These are phyloP conservation scores for Galerucella nymphaeae DNA, from an alignment of 2,888 invertebrate genomes.

Conservation along the genomic window DNA sequence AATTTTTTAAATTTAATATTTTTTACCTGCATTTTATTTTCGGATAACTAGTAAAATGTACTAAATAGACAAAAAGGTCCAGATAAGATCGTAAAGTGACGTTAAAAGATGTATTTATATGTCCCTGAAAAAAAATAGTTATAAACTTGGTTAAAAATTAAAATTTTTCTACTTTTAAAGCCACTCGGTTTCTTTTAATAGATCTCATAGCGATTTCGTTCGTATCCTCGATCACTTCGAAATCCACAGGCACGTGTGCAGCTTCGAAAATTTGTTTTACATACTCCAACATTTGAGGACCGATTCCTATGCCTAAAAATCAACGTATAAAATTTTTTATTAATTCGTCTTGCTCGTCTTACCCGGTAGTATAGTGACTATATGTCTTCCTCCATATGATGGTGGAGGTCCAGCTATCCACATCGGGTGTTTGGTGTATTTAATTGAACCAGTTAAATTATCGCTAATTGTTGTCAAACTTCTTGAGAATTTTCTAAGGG, in stretches of 20 bases:
- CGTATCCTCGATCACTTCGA: conserved; percentile 54
- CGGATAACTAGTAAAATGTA: conserved; percentile 68
- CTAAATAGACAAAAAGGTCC: conserved; percentile 70
- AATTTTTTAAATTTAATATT: background rate
- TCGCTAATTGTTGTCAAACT: conserved; percentile 40
- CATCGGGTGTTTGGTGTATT: background rate
- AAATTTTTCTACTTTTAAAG: conserved; percentile 60
- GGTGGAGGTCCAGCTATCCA: conserved; percentile 3
- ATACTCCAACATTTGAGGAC: conserved; percentile 57
- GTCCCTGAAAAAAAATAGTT: conserved; percentile 43
- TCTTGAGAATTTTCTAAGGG: conserved; percentile 10
- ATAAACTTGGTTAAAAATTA: background rate
- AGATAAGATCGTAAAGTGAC: conserved; percentile 68
- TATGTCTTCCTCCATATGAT: conserved; percentile 50
- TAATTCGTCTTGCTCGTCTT: conserved; percentile 10
- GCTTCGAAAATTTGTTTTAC: conserved; percentile 55
- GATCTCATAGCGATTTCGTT: conserved; percentile 54
- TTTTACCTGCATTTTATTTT: conserved; percentile 63
- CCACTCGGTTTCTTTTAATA: conserved; percentile 58
- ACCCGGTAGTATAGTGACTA: conserved; percentile 55
- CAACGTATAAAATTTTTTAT: too few species aligned
- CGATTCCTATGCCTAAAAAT: conserved; percentile 53
- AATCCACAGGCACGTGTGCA: conserved; percentile 58
- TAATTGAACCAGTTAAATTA: conserved; percentile 42
- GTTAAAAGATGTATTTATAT: conserved; percentile 62